Evolutionary conservation across 2,797 vertebrate genomes (phyloP).

Genomic region (Acomys russatus): DNA sequence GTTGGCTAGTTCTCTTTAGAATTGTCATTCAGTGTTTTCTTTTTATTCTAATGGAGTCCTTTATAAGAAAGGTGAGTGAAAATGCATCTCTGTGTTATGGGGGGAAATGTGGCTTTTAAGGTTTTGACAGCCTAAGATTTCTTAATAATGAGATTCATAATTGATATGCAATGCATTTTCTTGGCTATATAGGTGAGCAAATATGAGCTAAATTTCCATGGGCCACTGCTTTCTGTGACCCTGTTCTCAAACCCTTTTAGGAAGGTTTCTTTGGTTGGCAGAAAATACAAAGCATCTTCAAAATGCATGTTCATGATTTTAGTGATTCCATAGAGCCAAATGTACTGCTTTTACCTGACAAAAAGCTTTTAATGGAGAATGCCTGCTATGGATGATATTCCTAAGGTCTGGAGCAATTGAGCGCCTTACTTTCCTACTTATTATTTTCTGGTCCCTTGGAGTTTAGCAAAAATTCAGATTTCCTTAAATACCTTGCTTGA

Average conservation of each 20-base stretch:
- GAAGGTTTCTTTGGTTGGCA: conserved; percentile 65
- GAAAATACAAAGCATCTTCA: conserved; percentile 65
- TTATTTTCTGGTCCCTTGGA: conserved; percentile 30
- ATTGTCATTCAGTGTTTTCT: conserved; percentile 57
- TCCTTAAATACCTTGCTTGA: conserved; percentile 32
- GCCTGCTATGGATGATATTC: background rate
- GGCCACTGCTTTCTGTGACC: conserved; percentile 71
- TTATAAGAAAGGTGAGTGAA: conserved; percentile 74
- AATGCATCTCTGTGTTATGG: conserved; percentile 67
- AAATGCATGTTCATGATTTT: conserved; percentile 71
- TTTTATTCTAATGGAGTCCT: conserved; percentile 74
- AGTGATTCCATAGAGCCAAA: conserved; percentile 62
- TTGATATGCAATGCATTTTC: conserved; percentile 75
- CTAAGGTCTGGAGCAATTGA: background rate
- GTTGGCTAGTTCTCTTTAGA: conserved; percentile 65
- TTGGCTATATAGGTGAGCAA: conserved; percentile 61
- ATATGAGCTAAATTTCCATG: conserved; percentile 71
- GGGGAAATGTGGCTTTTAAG: conserved; percentile 75
- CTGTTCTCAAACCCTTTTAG: conserved; percentile 72
- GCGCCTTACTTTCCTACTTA: background rate
- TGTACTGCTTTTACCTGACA: conserved; percentile 41
- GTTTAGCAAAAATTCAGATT: conserved; percentile 50
- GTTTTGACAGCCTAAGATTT: conserved; percentile 78
- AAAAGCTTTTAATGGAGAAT: conserved; percentile 51
- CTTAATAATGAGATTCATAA: conserved; percentile 80